Evolutionary conservation across 2,113 vertebrate genomes (phyloP).

Genomic region (Girardinichthys multiradiatus): DNA sequence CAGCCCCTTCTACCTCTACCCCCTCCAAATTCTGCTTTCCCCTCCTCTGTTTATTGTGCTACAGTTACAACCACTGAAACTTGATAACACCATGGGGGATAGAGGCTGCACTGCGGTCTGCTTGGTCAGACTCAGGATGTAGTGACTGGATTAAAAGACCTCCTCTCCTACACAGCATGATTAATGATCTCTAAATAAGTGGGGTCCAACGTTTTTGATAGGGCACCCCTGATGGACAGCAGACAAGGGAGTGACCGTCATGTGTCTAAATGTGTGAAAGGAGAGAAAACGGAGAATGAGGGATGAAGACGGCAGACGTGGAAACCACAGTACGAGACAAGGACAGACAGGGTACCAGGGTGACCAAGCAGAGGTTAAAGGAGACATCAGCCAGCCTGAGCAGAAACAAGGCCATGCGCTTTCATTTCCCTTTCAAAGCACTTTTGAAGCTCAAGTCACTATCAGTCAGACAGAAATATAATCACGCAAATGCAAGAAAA

Average conservation of each 20-base stretch:
- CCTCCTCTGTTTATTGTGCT: conserved; percentile 79
- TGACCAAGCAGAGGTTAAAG: conserved; percentile 58
- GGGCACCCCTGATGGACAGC: conserved; percentile 71
- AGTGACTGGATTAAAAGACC: conserved; percentile 84
- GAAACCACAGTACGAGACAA: conserved; percentile 54
- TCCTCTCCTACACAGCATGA: conserved; percentile 85
- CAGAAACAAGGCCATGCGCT: conserved; percentile 56
- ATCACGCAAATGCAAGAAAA: conserved; percentile 29
- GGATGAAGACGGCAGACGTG: conserved; percentile 54
- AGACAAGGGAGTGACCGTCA: conserved; percentile 65
- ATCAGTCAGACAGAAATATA: conserved; percentile 43
- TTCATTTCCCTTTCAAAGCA: conserved; percentile 58
- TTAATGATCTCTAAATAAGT: conserved; percentile 85
- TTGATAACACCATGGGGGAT: conserved; percentile 84
- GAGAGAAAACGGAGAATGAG: conserved; percentile 46
- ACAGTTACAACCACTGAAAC: conserved; percentile 82
- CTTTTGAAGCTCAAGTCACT: conserved; percentile 29
- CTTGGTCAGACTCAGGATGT: conserved; percentile 64
- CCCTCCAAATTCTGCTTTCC: conserved; percentile 52
- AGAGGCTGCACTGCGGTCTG: conserved; percentile 57
- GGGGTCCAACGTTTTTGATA: conserved; percentile 76
- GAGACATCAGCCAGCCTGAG: conserved; percentile 46
- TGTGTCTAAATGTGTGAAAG: conserved; percentile 60
- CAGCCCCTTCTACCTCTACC: conserved; percentile 44
- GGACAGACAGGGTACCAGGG: conserved; percentile 53